Evolutionary conservation across 1,140 invertebrate genomes (phyloP).

Genomic region (Tetraneura akinire): DNA sequence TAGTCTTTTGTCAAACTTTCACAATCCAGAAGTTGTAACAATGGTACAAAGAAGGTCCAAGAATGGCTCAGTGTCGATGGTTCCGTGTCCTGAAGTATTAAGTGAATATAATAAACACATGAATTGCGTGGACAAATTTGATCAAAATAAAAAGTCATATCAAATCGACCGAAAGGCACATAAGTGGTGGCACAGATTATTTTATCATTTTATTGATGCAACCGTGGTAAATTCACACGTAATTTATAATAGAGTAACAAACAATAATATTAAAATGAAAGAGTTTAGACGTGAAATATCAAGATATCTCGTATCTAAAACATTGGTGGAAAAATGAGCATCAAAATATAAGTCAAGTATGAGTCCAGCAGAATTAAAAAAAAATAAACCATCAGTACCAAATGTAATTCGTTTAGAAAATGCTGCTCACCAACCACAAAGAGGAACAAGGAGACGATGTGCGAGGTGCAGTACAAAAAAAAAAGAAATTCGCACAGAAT

Average conservation of each 20-base stretch:
- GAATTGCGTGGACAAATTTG: constrained; percentile 58
- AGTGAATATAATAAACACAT: constrained; percentile 59
- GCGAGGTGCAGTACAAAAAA: not conserved
- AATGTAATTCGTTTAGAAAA: too few relatives aligned
- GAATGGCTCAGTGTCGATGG: constrained; percentile 52
- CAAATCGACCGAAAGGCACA: constrained; percentile 57
- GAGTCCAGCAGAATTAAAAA: not conserved
- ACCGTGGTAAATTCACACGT: not conserved
- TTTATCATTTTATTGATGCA: constrained; percentile 55
- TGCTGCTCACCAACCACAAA: not conserved
- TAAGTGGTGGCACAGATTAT: constrained; percentile 59
- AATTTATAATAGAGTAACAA: not conserved
- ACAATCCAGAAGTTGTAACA: constrained; percentile 39
- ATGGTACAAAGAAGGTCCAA: constrained; percentile 51
- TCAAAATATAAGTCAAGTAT: too few relatives aligned
- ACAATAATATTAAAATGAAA: constrained; percentile 15
- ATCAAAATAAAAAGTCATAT: constrained; percentile 58
- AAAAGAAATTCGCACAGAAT: not conserved
- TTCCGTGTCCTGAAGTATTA: constrained; percentile 56
- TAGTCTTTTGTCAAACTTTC: constrained; percentile 50
- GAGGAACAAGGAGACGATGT: not conserved
- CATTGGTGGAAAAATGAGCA: not conserved
- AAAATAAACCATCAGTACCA: not conserved
- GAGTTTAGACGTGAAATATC: not conserved
- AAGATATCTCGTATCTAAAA: not conserved